Percentiles rank a stretch among this genome's conserved stretches.
Conservation (phyloP, 2,113 vertebrate species). For the Psophia crepitans region DNA sequence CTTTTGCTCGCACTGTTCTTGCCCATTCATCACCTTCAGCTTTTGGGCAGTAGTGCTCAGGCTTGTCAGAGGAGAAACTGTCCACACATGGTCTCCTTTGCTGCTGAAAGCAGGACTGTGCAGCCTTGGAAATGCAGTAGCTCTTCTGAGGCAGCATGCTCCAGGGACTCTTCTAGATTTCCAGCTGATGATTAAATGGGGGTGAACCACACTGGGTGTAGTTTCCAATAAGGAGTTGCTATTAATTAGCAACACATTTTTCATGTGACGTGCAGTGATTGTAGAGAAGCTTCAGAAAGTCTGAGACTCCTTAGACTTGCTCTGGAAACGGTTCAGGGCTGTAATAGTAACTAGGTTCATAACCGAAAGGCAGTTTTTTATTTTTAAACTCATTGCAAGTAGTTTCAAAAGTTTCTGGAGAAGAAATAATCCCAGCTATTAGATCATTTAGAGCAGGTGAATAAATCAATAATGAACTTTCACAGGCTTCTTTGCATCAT, state of each 20-base stretch:
- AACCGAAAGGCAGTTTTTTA: background rate
- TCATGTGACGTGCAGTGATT: background rate
- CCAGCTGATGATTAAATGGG: background rate
- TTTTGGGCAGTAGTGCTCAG: background rate
- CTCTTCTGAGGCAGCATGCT: background rate
- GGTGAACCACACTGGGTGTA: background rate
- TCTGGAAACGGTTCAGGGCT: background rate
- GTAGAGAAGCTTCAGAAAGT: background rate
- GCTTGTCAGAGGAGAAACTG: background rate
- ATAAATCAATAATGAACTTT: background rate
- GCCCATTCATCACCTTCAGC: background rate
- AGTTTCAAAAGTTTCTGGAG: background rate
- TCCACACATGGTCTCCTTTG: accelerated
- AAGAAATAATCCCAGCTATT: background rate
- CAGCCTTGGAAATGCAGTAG: background rate
- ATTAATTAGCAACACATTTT: background rate
- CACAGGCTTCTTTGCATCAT: background rate
- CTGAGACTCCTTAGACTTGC: background rate
- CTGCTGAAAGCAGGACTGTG: background rate
- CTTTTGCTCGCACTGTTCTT: background rate
- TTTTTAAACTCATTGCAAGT: background rate
- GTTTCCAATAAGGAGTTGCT: background rate
- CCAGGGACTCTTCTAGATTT: background rate
- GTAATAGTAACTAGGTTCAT: background rate
- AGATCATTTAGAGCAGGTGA: background rate